Conservation (phyloP, 2,113 vertebrate species). For the Propithecus coquereli region DNA sequence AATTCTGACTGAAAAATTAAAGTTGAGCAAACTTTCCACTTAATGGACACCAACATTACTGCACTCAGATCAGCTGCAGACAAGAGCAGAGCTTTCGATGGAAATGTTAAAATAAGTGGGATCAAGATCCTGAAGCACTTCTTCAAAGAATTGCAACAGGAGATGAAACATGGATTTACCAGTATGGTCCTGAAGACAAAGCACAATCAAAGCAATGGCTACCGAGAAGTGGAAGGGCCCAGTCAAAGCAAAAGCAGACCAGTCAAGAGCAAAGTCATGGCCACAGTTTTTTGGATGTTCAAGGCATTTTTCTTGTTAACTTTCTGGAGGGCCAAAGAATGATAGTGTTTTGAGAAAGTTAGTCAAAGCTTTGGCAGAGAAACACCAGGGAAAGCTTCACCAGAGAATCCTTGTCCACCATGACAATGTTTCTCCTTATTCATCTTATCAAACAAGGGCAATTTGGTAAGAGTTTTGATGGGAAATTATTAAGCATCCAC, state of each 20-base stretch:
- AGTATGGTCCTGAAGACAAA: background rate
- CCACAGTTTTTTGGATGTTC: background rate
- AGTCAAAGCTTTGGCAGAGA: background rate
- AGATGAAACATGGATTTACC: background rate
- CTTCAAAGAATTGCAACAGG: background rate
- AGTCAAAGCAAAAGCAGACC: background rate
- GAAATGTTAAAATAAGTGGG: background rate
- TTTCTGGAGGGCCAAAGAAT: background rate
- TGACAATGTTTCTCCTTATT: background rate
- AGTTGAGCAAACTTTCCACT: background rate
- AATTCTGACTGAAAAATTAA: background rate
- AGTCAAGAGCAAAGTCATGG: background rate
- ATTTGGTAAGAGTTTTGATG: background rate
- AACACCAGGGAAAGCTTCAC: background rate
- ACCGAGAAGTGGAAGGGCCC: background rate
- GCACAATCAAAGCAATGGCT: background rate
- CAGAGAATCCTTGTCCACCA: background rate
- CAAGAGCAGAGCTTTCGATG: background rate
- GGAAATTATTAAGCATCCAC: background rate
- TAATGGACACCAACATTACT: background rate
- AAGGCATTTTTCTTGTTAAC: background rate
- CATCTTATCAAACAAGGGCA: background rate
- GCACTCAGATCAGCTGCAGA: no score
- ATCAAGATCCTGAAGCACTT: background rate
- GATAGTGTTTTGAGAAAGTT: background rate